These are phyloP conservation scores for Harmothoe impar DNA, from an alignment of 2,888 invertebrate species.

Conservation along the genomic window DNA sequence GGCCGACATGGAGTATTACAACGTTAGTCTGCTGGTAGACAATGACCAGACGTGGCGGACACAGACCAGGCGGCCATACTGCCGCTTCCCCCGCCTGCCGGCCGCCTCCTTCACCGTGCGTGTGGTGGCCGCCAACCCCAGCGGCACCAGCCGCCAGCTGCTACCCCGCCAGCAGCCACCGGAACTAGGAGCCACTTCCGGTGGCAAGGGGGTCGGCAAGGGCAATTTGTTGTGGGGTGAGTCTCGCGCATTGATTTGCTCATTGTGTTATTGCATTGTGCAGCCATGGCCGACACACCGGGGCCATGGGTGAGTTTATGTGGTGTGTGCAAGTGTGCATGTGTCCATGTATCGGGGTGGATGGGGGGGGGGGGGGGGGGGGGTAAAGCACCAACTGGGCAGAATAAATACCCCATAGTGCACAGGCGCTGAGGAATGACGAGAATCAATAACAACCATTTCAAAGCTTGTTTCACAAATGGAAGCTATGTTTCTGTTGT, in stretches of 20 bases:
- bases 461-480: slow-evolving; percentile 5
- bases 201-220: slow-evolving; percentile 12
- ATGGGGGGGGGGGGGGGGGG: too few relatives aligned
- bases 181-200: background rate
- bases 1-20: background rate
- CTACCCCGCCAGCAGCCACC: background rate
- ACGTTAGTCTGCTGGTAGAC: slow-evolving; percentile 19
- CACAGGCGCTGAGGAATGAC: background rate
- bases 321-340: too few relatives aligned
- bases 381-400: too few relatives aligned
- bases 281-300: background rate
- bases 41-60: background rate
- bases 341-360: too few relatives aligned
- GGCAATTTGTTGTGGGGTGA: slow-evolving; percentile 22
- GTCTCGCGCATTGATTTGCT: slow-evolving; percentile 15
- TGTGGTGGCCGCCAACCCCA: background rate
- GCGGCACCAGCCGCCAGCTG: background rate
- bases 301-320: too few relatives aligned
- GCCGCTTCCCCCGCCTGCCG: background rate
- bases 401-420: background rate
- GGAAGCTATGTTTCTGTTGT: background rate
- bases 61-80: background rate
- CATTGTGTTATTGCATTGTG: slow-evolving; percentile 22
- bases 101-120: background rate
- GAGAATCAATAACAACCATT: background rate